Base-by-base conservation (phyloP, 2,797 vertebrate species). In the Pteronotus mesoamericanus region DNA sequence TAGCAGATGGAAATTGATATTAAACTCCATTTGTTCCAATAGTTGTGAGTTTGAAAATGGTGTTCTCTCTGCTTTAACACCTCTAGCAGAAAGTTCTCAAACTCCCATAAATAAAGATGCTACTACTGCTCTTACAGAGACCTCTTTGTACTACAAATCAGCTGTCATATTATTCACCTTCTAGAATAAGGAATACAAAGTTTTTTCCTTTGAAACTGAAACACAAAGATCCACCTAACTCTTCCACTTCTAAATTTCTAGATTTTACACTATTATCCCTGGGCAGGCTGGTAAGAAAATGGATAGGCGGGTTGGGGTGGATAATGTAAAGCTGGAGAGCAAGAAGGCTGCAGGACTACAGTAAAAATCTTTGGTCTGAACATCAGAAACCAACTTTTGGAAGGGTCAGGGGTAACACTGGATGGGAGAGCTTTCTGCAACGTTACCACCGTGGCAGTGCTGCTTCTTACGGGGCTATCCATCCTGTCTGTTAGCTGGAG, bases 131-230 rank as follows among this genome's bases (percentile, higher is more conserved):
- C 26, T 86, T 64, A 37, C n/a, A 22, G 37, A 91, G 74, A 96
- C 32, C 22, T 80, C 16, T 78, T 10, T 72, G 9, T 39, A 77
- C n/a, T 46, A 71, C 14, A 85, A 68, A 90, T 72, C 59, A 77
- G 42, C 14, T 69, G 14, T 46, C 26, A 55, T 92, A 77, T 21
- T 86, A 37, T 78, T 94, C 3, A 86, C 6, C 21, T 93, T 95
- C n/a, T 71, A 91, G 46, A 72, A 44, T 24, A 78, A 69, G 51
- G 19, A 75, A 4, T 24, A 94, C 48, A 92, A 75, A 80, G 9
- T 66, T 68, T 89, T 93, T 44, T 93, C 71, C 92, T 95, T 88
- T 87, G 79, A 94, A 92, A 91, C 12, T 59, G 6, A 92, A 29
- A 86, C 32, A 64, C 7, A 59, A 89, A 80, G 59, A 89, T 69